Evolutionary conservation across 2,888 invertebrate species (phyloP).

Genomic region (Asteroscopus sphinx): DNA sequence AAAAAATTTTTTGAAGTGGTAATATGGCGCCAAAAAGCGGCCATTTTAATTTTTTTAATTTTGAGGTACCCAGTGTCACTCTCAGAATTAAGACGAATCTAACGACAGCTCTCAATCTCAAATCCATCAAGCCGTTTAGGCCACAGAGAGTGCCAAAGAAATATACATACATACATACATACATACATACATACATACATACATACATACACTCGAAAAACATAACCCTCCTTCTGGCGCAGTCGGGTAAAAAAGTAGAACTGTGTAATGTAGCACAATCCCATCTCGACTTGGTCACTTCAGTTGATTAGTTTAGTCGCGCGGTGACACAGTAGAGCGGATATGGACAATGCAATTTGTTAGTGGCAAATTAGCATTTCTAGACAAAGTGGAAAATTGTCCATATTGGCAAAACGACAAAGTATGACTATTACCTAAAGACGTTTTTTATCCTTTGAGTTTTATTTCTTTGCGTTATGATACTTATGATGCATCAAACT

Average conservation of each 20-base stretch:
- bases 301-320: neutral
- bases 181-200: no score
- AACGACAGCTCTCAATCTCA: no score
- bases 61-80: no score
- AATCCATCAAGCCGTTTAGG: no score
- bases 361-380: slow-evolving; percentile 24
- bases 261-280: neutral
- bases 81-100: no score
- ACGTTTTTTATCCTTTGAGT: neutral
- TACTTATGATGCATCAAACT: neutral
- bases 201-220: no score
- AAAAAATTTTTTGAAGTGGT: no score
- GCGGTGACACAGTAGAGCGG: slow-evolving; percentile 8
- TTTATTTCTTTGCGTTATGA: slow-evolving; percentile 7
- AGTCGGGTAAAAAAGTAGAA: neutral
- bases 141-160: no score
- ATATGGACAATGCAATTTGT: slow-evolving; percentile 24
- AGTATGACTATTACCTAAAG: slow-evolving; percentile 2
- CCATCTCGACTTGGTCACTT: neutral
- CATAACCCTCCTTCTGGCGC: no score
- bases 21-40: no score
- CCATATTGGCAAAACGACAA: slow-evolving; percentile 14
- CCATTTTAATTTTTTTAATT: no score
- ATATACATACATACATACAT: no score
- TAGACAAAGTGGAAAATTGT: slow-evolving; percentile 29